phyloP scores from a whole-genome alignment of 2,113 vertebrate species.

The Perccottus glenii region DNA sequence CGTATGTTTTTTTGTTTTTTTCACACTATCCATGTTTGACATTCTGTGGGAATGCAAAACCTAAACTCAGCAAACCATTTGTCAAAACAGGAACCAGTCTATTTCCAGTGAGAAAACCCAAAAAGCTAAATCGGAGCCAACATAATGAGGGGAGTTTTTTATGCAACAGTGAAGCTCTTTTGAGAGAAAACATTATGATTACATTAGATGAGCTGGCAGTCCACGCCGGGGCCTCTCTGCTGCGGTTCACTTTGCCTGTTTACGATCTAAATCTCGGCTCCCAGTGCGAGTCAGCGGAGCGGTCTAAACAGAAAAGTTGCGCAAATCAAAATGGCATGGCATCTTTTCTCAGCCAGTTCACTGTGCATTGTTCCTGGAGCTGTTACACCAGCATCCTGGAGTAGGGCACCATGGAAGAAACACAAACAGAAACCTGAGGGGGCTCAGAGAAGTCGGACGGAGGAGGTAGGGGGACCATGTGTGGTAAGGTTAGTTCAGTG shows the following conservation, averaged over 20 bases:
- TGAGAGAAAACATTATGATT: conserved; percentile 37
- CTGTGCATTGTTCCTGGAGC: conserved; percentile 50
- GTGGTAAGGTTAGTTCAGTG: conserved; percentile 11
- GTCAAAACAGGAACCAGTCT: conserved; percentile 11
- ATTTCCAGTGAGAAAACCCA: conserved; percentile 35
- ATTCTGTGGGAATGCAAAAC: conserved; percentile 13
- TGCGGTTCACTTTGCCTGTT: conserved; percentile 15
- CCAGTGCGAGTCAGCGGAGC: conserved; percentile 4
- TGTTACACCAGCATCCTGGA: conserved; percentile 34
- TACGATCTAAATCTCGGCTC: conserved; percentile 3
- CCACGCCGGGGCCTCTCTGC: conserved; percentile 24
- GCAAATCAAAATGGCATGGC: conserved; percentile 7
- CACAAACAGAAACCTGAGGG: conserved; percentile 60
- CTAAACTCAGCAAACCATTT: conserved; percentile 10
- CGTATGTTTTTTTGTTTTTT: not conserved
- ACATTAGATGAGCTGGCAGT: conserved; percentile 44
- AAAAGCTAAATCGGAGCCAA: conserved; percentile 21
- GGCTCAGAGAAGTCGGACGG: conserved; percentile 20
- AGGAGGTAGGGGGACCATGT: conserved; percentile 1
- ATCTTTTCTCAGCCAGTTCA: conserved; percentile 35
- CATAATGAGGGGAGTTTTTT: conserved; percentile 36
- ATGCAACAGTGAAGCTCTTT: conserved; percentile 38
- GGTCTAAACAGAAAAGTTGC: conserved; percentile 26
- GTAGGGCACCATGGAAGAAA: conserved; percentile 54
- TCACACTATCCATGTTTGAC: not conserved